These are phyloP conservation scores for Lagopus leucura DNA, from an alignment of 2,113 vertebrate species.

Conservation along the genomic window DNA sequence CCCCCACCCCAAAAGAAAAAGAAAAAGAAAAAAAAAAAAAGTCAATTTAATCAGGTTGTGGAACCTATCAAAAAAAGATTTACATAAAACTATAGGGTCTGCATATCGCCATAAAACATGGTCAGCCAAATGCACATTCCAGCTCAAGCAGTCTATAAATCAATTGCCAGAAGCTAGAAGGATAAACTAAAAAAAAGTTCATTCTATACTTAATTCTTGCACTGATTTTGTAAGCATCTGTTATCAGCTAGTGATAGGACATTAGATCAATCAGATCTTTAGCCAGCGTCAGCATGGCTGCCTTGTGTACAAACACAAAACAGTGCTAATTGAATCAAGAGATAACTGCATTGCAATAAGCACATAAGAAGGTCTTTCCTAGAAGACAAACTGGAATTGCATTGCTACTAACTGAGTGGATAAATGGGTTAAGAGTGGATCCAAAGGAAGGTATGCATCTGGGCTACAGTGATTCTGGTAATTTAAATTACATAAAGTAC, in stretches of 20 bases:
- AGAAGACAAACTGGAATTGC: accelerated
- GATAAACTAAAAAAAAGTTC: background rate
- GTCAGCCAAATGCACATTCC: background rate
- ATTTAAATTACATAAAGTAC: background rate
- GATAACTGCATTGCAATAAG: background rate
- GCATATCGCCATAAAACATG: background rate
- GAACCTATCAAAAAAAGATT: background rate
- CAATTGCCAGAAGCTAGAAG: background rate
- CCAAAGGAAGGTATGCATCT: background rate
- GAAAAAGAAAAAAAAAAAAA: background rate
- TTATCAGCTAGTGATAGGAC: background rate
- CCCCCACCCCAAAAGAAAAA: background rate
- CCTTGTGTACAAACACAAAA: background rate
- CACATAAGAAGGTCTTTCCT: background rate
- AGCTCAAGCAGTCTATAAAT: background rate
- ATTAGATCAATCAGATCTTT: background rate
- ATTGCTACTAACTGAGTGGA: background rate
- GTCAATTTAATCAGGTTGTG: background rate
- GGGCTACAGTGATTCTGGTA: accelerated
- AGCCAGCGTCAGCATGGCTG: background rate
- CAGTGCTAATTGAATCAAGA: background rate
- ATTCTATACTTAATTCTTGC: background rate
- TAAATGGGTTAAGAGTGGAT: background rate
- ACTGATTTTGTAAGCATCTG: background rate
- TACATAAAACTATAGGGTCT: accelerated